Conservation (phyloP, 2,888 invertebrate genomes). For the Lasioglossum lativentre region DNA sequence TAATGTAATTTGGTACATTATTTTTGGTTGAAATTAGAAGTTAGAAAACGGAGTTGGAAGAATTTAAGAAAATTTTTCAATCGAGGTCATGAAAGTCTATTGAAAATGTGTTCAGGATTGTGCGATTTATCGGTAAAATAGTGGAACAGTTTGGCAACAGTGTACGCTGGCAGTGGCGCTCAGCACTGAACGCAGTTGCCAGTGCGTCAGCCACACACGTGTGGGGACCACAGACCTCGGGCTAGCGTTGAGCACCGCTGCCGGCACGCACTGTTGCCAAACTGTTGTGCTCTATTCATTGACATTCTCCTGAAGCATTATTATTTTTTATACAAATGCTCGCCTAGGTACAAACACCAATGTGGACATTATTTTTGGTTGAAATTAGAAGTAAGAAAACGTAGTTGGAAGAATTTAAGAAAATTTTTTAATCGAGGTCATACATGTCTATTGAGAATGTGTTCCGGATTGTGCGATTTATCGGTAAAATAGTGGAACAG, state of each 20-base stretch:
- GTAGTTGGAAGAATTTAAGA: too few species aligned
- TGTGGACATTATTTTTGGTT: not conserved
- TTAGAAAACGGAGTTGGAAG: too few species aligned
- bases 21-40: not conserved
- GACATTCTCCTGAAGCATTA: not conserved
- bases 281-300: not conserved
- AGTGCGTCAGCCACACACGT: too few species aligned
- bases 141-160: not conserved
- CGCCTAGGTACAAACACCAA: too few species aligned
- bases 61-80: too few species aligned
- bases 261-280: not conserved
- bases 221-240: fast-evolving
- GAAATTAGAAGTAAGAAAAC: too few species aligned
- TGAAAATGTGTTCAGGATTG: too few species aligned
- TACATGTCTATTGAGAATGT: too few species aligned
- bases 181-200: not conserved
- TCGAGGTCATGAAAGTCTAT: too few species aligned
- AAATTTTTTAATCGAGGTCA: too few species aligned
- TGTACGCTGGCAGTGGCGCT: not conserved
- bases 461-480: too few species aligned
- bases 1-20: not conserved
- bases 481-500: not conserved
- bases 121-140: not conserved
- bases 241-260: not conserved
- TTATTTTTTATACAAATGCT: too few species aligned